Evolutionary conservation across 2,888 invertebrate species (phyloP).

Genomic region (Dolichopus griseipennis): DNA sequence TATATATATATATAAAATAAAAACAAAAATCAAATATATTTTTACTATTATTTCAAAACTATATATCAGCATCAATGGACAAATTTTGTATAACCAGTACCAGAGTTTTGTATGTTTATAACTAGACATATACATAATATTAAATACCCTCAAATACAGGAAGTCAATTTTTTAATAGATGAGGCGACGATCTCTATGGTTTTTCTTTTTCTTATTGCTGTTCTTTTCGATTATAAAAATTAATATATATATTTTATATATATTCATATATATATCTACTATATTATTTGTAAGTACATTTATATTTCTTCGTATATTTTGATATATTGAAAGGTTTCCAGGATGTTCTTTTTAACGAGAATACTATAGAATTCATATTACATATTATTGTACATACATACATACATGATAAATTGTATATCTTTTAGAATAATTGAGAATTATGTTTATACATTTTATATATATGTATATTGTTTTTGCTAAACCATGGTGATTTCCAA

Average conservation of each 20-base stretch:
- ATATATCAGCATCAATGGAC: no score
- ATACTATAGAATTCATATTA: not conserved
- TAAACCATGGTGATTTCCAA: not conserved
- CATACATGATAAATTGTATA: not conserved
- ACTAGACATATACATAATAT: no score
- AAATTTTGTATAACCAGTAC: no score
- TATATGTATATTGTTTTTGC: not conserved
- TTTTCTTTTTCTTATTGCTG: not conserved
- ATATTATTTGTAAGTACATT: not conserved
- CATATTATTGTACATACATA: no score
- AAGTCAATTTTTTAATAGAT: slow-evolving; percentile 1
- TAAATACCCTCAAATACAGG: not conserved
- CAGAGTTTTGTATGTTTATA: no score
- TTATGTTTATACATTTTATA: not conserved
- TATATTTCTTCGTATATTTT: not conserved
- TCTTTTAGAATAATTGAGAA: not conserved
- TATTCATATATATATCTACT: no score
- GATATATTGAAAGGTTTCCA: not conserved
- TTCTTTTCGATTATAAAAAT: no score
- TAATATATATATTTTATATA: no score
- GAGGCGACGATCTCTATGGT: not conserved
- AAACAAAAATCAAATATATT: no score
- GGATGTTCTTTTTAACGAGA: not conserved
- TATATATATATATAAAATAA: no score
- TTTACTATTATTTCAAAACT: no score